These are phyloP conservation scores for Catotricha subobsoleta DNA, from an alignment of 2,888 invertebrate genomes.

Conservation along the genomic window DNA sequence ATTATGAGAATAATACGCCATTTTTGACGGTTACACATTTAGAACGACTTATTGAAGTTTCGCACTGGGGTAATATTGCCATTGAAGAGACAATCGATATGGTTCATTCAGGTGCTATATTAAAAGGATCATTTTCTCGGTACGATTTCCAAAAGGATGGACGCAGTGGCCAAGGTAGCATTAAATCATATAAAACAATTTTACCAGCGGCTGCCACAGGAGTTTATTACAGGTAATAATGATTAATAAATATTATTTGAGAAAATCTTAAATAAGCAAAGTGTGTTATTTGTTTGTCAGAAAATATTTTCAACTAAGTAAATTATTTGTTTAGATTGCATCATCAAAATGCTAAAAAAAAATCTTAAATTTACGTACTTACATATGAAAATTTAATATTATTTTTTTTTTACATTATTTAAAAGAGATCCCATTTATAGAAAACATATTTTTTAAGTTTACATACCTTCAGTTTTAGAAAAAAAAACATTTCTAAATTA, in stretches of 20 bases:
- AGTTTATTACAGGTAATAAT: constrained; percentile 64
- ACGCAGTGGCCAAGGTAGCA: constrained; percentile 70
- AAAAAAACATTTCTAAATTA: neutral
- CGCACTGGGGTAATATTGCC: constrained; percentile 99
- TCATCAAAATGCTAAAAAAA: too few species aligned
- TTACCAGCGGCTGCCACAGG: constrained; percentile 78
- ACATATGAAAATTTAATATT: too few species aligned
- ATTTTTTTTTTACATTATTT: too few species aligned
- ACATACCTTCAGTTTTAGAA: too few species aligned
- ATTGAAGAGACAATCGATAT: constrained; percentile 88
- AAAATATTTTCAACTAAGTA: too few species aligned
- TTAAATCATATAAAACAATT: constrained; percentile 78
- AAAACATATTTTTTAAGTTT: too few species aligned
- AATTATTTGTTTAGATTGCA: too few species aligned
- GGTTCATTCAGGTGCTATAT: constrained; percentile 75
- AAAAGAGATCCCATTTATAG: too few species aligned
- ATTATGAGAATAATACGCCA: constrained; percentile 92
- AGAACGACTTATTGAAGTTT: constrained; percentile 81
- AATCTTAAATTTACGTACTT: too few species aligned
- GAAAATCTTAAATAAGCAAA: too few species aligned
- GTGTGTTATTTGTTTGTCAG: too few species aligned
- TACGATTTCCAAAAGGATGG: constrained; percentile 93
- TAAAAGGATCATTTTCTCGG: constrained; percentile 90
- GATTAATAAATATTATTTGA: neutral
- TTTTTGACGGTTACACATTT: constrained; percentile 84